Percentiles rank a stretch among this genome's conserved stretches.
Conservation (phyloP, 2,113 vertebrate genomes). For the Canis aureus region DNA sequence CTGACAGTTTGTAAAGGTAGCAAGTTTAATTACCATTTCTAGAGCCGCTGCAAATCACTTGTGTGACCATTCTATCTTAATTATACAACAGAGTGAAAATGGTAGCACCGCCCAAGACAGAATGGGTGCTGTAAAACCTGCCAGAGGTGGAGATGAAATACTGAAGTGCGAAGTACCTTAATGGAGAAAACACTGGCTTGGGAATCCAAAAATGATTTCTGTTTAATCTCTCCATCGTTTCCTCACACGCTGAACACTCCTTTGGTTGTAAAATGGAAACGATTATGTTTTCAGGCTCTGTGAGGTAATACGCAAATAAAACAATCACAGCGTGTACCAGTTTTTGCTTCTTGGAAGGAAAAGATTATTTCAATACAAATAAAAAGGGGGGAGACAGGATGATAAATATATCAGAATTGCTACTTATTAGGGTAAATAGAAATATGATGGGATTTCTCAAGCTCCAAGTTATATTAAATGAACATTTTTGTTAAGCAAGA, state of each 20-base stretch:
- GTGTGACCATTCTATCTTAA: constrained; percentile 65
- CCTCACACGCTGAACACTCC: background rate
- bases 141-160: background rate
- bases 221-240: constrained; percentile 5
- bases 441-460: constrained; percentile 31
- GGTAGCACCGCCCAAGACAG: constrained; percentile 22
- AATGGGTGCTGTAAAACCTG: constrained; percentile 51
- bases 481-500: constrained; percentile 52
- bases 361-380: background rate
- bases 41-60: constrained; percentile 57
- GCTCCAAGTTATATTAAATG: background rate
- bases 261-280: constrained; percentile 39
- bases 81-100: constrained; percentile 62
- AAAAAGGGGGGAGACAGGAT: background rate
- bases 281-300: constrained; percentile 41
- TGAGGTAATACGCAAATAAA: constrained; percentile 38
- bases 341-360: constrained; percentile 17
- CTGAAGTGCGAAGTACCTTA: background rate
- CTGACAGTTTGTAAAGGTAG: constrained; percentile 42
- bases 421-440: background rate
- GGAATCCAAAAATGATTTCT: constrained; percentile 41
- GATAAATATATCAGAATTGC: background rate
- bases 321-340: background rate
- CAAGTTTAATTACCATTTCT: constrained; percentile 66
- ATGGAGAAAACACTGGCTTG: background rate